These are phyloP conservation scores for Aurelia aurita complex sp. Pacific DNA, from an alignment of 30 jellyfish, hydroid and myxozoan genomes.

Conservation along the genomic window DNA sequence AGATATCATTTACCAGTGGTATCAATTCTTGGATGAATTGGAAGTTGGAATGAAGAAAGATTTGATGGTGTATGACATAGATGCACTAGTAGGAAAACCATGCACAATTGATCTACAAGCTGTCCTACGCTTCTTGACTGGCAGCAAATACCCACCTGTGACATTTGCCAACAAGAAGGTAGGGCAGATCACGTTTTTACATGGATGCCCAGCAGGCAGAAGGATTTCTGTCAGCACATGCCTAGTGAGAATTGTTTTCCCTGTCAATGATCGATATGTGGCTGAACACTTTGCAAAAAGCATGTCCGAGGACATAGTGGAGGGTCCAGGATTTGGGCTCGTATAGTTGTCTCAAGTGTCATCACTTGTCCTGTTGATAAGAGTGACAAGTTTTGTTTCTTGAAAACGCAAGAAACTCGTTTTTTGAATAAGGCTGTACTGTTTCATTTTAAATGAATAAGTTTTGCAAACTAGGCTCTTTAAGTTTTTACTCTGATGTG, in stretches of 20 bases:
- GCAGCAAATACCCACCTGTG: constrained; percentile 20
- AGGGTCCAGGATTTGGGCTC: constrained; percentile 54
- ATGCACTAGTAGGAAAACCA: not conserved
- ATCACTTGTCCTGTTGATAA: too few species aligned
- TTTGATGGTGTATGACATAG: not conserved
- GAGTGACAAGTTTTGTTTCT: too few species aligned
- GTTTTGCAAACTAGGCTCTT: too few species aligned
- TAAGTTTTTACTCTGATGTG: too few species aligned
- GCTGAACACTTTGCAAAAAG: constrained; percentile 4
- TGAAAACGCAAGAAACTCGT: too few species aligned
- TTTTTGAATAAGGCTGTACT: too few species aligned
- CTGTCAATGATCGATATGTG: constrained; percentile 20
- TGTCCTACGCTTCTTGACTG: constrained; percentile 53
- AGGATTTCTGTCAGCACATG: constrained; percentile 42
- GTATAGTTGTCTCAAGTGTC: too few species aligned
- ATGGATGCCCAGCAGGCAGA: constrained; percentile 10
- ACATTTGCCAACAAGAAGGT: not conserved
- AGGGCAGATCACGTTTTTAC: not conserved
- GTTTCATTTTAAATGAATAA: too few species aligned
- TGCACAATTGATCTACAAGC: not conserved
- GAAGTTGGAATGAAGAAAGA: constrained; percentile 1
- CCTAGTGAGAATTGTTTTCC: not conserved
- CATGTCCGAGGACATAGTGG: constrained; percentile 15
- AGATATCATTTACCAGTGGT: constrained; percentile 39
- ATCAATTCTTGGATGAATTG: constrained; percentile 47